Evolutionary conservation across 2,113 vertebrate genomes (phyloP), one percentile per base, ranked within the genome.

Genomic region (Bufo gargarizans): DNA sequence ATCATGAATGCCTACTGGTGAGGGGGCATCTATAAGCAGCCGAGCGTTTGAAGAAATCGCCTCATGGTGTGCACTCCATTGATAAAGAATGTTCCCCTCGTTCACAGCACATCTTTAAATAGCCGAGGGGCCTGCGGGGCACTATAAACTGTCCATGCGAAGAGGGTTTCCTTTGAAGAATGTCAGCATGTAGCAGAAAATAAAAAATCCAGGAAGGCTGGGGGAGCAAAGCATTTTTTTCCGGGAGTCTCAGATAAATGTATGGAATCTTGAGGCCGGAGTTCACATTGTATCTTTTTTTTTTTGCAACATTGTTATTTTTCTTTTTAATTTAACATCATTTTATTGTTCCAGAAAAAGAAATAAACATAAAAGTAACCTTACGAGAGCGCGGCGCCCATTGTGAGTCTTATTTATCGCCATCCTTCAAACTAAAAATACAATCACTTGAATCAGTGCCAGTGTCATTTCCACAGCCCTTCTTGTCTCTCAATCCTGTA

Each of bases 381-480:
- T 56, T 20, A 6, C 14, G 80, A 71, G 61, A 16, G 81, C 20
- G 69, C 76, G 11, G 47, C 22, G 59, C 59, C 22, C 49, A 22
- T 50, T 69, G 22, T n/a, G 61, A 77, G 50, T 83, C 19, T 69
- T 88, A 88, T 63, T 77, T 83, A 83, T 88, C 53, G 55, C 76
- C 78, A 47, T 76, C 79, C 86, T 82, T 59, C 78, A 86, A 53
- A 59, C 86, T 87, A 87, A 71, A 87, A 87, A 81, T 88, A 88
- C 79, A 88, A 82, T 88, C 86, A 74, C 79, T 83, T 88, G 87
- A 53, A 88, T 83, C 53, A 47, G 53, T 4, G 78, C 61, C 67
- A 45, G 86, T 63, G 86, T 59, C 77, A 59, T 87, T 63, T 82
- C 86, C 47, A 53, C 13, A 58, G 79, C 49, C 56, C 78, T 49